phyloP scores from a whole-genome alignment of 2,113 vertebrate species.

The Tapirus terrestris region DNA sequence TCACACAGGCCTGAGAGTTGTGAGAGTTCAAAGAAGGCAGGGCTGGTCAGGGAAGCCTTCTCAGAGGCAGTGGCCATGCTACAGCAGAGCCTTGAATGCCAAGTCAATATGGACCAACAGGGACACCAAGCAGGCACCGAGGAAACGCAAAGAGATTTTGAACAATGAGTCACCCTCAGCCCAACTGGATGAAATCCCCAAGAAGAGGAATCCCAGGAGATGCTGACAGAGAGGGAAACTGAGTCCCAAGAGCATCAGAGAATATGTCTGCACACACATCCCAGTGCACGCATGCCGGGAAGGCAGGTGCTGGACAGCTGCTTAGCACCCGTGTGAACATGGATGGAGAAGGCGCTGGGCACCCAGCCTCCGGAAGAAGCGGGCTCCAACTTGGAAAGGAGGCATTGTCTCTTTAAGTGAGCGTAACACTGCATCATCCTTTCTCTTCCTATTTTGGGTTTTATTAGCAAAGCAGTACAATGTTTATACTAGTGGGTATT shows the following conservation, averaged over 20 bases:
- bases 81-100: background rate
- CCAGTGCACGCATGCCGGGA: background rate
- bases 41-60: background rate
- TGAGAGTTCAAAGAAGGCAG: background rate
- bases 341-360: background rate
- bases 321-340: accelerated
- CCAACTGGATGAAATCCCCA: background rate
- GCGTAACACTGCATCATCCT: slow-evolving; percentile 93
- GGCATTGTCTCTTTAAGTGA: slow-evolving; percentile 93
- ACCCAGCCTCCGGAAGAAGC: slow-evolving; percentile 44
- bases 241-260: background rate
- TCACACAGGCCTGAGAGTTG: background rate
- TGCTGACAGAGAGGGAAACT: background rate
- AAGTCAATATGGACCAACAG: background rate
- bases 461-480: slow-evolving; percentile 97
- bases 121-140: background rate
- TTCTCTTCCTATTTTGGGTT: slow-evolving; percentile 94
- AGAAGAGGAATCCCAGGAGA: background rate
- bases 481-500: slow-evolving; percentile 99
- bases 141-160: background rate
- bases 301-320: background rate
- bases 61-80: accelerated
- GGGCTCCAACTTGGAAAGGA: slow-evolving; percentile 81
- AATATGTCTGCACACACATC: background rate
- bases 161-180: background rate